Evolutionary conservation across 2,113 vertebrate species (phyloP).

Genomic region (Perccottus glenii): DNA sequence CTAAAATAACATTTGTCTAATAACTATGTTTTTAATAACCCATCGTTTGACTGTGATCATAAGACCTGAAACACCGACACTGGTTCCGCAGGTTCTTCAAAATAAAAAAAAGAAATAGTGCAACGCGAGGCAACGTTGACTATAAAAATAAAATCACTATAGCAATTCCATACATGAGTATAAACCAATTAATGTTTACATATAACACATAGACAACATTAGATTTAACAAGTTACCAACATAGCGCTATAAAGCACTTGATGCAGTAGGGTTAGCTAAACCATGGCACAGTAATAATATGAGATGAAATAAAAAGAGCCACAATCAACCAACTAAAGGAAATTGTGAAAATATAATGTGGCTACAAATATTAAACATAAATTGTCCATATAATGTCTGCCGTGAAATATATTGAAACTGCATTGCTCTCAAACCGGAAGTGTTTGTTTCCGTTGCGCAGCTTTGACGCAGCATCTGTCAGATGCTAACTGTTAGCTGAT

Average conservation of each 20-base stretch:
- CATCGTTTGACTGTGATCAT: slow-evolving; percentile 17
- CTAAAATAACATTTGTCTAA: background rate
- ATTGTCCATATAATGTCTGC: too few relatives aligned
- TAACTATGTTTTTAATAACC: slow-evolving; percentile 21
- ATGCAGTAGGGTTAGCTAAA: too few relatives aligned
- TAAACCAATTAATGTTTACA: too few relatives aligned
- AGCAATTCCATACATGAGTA: too few relatives aligned
- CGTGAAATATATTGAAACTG: background rate
- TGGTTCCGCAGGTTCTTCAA: slow-evolving; percentile 15
- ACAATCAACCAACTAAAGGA: too few relatives aligned
- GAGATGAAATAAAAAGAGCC: too few relatives aligned
- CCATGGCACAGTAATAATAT: too few relatives aligned
- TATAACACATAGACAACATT: too few relatives aligned
- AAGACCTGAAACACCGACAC: background rate
- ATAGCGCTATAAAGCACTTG: too few relatives aligned
- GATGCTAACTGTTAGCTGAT: slow-evolving; percentile 19
- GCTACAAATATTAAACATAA: too few relatives aligned
- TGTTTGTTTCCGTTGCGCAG: accelerated
- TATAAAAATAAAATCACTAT: background rate
- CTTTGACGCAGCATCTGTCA: slow-evolving; percentile 29
- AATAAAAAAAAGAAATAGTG: slow-evolving; percentile 16
- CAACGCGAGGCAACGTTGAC: background rate
- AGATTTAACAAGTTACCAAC: too few relatives aligned
- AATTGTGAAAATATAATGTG: too few relatives aligned
- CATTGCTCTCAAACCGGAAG: slow-evolving; percentile 23